Evolutionary conservation across 2,797 vertebrate species (phyloP).

Genomic region (Loriculus beryllinus): DNA sequence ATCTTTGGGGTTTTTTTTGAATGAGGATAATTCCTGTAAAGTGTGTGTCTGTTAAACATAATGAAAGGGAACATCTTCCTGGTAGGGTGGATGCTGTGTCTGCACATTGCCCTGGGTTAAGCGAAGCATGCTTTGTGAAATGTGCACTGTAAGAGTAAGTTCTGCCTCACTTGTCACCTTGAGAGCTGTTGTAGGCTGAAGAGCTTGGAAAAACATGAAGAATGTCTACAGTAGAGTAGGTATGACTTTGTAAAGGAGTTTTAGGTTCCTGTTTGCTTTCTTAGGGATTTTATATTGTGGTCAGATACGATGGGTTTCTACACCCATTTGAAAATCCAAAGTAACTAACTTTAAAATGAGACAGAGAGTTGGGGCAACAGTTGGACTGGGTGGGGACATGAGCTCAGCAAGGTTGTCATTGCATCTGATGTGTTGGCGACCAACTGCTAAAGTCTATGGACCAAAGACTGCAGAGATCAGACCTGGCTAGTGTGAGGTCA

Average conservation of each 20-base stretch:
- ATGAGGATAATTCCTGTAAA: neutral
- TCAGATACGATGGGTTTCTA: neutral
- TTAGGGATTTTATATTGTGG: fast-evolving
- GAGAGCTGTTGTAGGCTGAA: neutral
- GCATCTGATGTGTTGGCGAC: neutral
- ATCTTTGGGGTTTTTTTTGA: neutral
- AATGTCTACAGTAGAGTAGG: neutral
- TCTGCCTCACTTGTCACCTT: constrained; percentile 23
- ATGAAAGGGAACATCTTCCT: neutral
- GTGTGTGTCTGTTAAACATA: fast-evolving
- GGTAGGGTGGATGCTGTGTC: neutral
- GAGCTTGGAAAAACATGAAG: neutral
- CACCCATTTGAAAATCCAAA: neutral
- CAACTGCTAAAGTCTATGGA: neutral
- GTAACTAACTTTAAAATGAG: neutral
- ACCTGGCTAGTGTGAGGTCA: neutral
- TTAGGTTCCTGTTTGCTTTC: neutral
- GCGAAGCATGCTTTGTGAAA: neutral
- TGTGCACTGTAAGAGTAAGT: neutral
- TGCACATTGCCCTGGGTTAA: neutral
- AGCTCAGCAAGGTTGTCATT: neutral
- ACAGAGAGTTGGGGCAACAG: neutral
- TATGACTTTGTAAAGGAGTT: neutral
- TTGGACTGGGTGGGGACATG: neutral
- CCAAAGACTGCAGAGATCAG: neutral